Conservation (phyloP, 2,888 invertebrate genomes). For the Cactoblastis cactorum region DNA sequence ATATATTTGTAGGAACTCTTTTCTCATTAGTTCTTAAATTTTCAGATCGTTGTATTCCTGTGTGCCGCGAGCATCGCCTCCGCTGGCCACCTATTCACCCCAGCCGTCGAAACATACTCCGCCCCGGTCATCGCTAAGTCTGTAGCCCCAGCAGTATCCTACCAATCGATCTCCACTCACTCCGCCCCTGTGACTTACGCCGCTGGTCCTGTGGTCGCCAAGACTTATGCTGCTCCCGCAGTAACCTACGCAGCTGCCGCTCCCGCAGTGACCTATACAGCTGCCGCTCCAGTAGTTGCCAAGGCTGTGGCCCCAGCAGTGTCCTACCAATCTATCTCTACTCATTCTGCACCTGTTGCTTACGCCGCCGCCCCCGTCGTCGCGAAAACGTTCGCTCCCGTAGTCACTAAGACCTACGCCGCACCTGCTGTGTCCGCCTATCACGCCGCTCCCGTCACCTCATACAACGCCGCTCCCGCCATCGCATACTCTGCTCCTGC, state of each 20-base stretch:
- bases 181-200: conserved; percentile 38
- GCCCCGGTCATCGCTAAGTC: conserved; percentile 42
- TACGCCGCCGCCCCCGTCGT: conserved; percentile 43
- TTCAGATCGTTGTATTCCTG: conserved; percentile 75
- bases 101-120: conserved; percentile 30
- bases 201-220: conserved; percentile 61
- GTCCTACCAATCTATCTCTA: conserved; percentile 41
- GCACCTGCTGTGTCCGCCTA: conserved; percentile 33
- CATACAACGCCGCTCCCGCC: conserved; percentile 20
- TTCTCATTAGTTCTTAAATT: conserved; percentile 3
- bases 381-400: conserved; percentile 35
- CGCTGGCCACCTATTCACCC: conserved; percentile 76
- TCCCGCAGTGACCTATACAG: conserved; percentile 20
- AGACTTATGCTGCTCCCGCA: conserved; percentile 42
- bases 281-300: conserved; percentile 32
- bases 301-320: conserved; percentile 46
- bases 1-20: too few species aligned
- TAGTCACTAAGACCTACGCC: conserved; percentile 41
- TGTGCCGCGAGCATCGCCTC: conserved; percentile 80
- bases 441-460: conserved; percentile 25
- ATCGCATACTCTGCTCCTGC: conserved; percentile 28
- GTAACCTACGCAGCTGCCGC: conserved; percentile 30
- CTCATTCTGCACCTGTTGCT: conserved; percentile 54
- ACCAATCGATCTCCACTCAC: conserved; percentile 39
- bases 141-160: conserved; percentile 52